Conservation (phyloP, 1,140 invertebrate species). For the Nylanderia fulva region DNA sequence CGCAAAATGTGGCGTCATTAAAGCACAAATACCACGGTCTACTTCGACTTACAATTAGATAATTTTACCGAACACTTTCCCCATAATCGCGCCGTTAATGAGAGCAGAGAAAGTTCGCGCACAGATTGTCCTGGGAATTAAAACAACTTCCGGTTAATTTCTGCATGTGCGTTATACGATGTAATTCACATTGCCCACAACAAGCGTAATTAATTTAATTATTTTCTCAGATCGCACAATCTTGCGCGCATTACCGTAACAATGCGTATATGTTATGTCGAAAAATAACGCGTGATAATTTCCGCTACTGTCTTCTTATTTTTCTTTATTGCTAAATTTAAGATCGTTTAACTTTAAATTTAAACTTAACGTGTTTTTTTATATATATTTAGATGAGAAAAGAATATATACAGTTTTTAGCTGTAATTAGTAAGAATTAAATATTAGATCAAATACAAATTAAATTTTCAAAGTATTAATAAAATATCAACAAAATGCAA, state of each 20-base stretch:
- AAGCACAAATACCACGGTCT: constrained; percentile 40
- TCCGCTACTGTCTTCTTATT: not conserved
- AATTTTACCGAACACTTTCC: constrained; percentile 61
- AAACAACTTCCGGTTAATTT: not conserved
- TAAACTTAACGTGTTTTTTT: not conserved
- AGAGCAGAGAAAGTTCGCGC: not conserved
- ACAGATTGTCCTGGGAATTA: constrained; percentile 38
- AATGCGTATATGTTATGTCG: not conserved
- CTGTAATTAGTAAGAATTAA: not conserved
- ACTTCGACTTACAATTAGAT: constrained; percentile 15
- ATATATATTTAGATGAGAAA: not conserved
- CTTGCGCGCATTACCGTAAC: not conserved
- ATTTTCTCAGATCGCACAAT: not conserved
- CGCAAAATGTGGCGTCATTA: constrained; percentile 42
- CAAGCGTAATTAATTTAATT: not conserved
- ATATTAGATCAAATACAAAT: not conserved
- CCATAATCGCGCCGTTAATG: constrained; percentile 64
- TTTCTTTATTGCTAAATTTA: not conserved
- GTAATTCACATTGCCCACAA: not conserved
- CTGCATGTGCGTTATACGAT: not conserved
- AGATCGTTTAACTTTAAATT: not conserved
- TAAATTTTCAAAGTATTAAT: not conserved
- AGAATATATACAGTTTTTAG: not conserved
- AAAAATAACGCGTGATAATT: constrained; percentile 26
- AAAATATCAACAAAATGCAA: not conserved